A percentile compares a stretch with the other conserved stretches of the same genome.
Evolutionary conservation across 1,140 invertebrate species (phyloP).

Genomic region (Ceratina japonica): DNA sequence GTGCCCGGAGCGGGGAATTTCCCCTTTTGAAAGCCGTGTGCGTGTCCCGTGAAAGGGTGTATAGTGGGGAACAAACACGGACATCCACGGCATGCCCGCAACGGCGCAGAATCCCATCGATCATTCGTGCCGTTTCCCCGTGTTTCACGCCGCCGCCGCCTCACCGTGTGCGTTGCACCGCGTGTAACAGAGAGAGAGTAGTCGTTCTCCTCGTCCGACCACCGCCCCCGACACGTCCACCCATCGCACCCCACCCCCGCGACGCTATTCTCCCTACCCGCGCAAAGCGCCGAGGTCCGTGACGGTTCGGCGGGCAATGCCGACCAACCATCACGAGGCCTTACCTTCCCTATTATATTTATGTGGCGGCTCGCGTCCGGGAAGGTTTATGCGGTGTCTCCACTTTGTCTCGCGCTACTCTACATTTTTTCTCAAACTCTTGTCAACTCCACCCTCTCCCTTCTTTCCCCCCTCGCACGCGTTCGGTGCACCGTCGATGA

Average conservation of each 20-base stretch:
- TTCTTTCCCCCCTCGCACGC: constrained; percentile 21
- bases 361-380: constrained; percentile 76
- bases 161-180: constrained; percentile 71
- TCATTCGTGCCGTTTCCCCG: constrained; percentile 76
- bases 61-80: constrained; percentile 60
- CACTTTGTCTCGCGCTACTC: constrained; percentile 58
- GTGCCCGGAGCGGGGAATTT: constrained; percentile 20
- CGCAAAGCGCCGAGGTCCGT: constrained; percentile 67
- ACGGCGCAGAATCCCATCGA: constrained; percentile 80
- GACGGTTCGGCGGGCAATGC: constrained; percentile 77
- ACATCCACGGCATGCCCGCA: constrained; percentile 66
- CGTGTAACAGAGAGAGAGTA: constrained; percentile 46
- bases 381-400: constrained; percentile 74
- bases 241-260: constrained; percentile 63
- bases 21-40: constrained; percentile 12
- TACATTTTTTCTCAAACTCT: constrained; percentile 33
- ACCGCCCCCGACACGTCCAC: constrained; percentile 61
- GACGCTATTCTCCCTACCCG: constrained; percentile 62
- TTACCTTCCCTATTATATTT: constrained; percentile 78
- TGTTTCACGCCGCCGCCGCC: constrained; percentile 70
- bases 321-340: constrained; percentile 78
- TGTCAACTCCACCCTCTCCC: constrained; percentile 2
- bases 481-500: neutral
- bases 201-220: constrained; percentile 49
- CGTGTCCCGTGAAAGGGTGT: constrained; percentile 32